These are phyloP conservation scores for Oriolus oriolus DNA, from an alignment of 2,113 vertebrate species.

Conservation along the genomic window DNA sequence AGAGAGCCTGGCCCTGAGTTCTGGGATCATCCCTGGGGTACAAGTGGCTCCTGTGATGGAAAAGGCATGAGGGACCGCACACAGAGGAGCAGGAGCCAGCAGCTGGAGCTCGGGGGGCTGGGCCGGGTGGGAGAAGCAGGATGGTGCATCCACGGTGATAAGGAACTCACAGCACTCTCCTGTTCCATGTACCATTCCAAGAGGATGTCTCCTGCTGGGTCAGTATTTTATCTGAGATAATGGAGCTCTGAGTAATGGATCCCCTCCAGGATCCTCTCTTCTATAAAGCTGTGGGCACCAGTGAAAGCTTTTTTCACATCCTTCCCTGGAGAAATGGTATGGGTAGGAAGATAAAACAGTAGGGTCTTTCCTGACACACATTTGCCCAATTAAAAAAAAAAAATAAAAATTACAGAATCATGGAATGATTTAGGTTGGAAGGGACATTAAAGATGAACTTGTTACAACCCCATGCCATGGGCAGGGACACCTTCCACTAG, in stretches of 20 bases:
- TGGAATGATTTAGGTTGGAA: neutral
- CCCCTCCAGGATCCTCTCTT: neutral
- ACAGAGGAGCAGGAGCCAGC: neutral
- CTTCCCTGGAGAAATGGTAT: neutral
- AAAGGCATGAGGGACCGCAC: rapidly evolving
- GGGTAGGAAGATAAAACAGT: neutral
- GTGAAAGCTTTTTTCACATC: neutral
- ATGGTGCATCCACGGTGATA: rapidly evolving
- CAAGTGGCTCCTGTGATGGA: rapidly evolving
- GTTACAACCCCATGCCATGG: neutral
- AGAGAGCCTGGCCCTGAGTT: neutral
- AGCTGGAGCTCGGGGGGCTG: neutral
- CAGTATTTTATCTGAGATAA: neutral
- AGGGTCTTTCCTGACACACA: neutral
- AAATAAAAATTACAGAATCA: neutral
- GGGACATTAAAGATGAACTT: neutral
- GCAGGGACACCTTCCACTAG: neutral
- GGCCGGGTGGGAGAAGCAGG: neutral
- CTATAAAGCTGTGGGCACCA: neutral
- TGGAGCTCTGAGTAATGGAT: neutral
- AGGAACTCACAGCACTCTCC: neutral
- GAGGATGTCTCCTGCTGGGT: neutral
- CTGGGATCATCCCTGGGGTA: neutral
- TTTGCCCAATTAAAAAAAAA: neutral
- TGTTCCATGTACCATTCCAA: neutral